phyloP scores from a whole-genome alignment of 2,888 invertebrate genomes.

The Cephus rjabovi region DNA sequence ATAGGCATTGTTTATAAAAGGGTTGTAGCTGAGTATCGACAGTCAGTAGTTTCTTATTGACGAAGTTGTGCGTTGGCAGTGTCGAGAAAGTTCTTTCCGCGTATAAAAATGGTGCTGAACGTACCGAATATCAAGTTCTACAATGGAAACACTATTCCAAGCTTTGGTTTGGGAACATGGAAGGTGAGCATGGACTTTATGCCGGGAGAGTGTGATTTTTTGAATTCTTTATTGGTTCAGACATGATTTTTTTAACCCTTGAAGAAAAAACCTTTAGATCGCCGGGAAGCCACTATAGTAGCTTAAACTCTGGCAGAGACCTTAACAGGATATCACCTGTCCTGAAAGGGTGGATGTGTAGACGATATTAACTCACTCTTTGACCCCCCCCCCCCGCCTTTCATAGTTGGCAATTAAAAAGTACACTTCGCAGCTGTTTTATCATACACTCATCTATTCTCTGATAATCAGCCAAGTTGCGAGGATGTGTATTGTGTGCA shows the following conservation, averaged over 20 bases:
- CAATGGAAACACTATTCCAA: constrained; percentile 67
- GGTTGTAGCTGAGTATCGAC: not conserved
- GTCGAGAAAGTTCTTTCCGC: not conserved
- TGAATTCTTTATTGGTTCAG: not conserved
- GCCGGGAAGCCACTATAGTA: no score
- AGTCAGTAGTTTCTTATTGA: not conserved
- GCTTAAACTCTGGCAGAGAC: no score
- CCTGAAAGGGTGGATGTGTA: no score
- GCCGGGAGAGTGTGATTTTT: not conserved
- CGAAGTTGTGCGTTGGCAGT: not conserved
- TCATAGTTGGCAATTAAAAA: no score
- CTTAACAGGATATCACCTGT: no score
- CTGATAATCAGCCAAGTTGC: no score
- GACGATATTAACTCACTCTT: no score
- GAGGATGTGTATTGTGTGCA: no score
- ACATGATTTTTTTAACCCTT: not conserved
- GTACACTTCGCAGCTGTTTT: no score
- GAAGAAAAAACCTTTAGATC: no score
- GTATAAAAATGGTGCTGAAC: constrained; percentile 48
- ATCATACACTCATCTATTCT: no score
- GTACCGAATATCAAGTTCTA: constrained; percentile 63
- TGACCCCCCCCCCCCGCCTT: no score
- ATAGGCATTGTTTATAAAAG: not conserved
- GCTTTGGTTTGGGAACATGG: constrained; percentile 71
- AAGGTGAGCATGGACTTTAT: constrained; percentile 55